phyloP scores from a whole-genome alignment of 2,888 invertebrate species.

The Zeuzera pyrina region DNA sequence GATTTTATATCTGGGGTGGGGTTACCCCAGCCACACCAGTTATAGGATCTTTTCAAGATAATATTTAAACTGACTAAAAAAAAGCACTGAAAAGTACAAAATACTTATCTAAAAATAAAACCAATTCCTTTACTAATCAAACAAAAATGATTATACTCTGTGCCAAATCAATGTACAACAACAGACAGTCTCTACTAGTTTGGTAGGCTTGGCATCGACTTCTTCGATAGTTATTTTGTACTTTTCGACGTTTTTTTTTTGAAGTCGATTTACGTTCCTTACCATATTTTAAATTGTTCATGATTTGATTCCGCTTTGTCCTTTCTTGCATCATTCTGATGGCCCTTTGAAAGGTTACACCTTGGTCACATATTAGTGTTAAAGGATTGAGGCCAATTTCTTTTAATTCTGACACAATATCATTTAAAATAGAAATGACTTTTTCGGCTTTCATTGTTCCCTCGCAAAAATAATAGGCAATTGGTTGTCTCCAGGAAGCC shows the following conservation, averaged over 20 bases:
- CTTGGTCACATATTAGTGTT: conserved; percentile 15
- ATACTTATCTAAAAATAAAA: no score
- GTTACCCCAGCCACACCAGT: no score
- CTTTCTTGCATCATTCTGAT: conserved; percentile 11
- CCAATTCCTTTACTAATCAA: no score
- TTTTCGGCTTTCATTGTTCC: conserved; percentile 2
- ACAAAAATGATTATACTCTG: no score
- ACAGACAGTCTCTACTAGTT: no score
- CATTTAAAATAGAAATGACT: conserved; percentile 9
- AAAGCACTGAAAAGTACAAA: no score
- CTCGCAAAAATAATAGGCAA: conserved; percentile 2
- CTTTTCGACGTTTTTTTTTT: neutral
- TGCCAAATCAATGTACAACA: no score
- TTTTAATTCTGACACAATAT: conserved; percentile 7
- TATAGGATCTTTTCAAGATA: no score
- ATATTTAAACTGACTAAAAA: no score
- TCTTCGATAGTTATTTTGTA: neutral
- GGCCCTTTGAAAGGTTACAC: conserved; percentile 11
- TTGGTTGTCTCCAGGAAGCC: conserved; percentile 15
- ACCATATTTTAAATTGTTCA: conserved; percentile 2
- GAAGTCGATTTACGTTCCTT: neutral
- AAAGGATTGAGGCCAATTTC: conserved; percentile 11
- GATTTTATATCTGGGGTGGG: no score
- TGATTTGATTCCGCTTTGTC: conserved; percentile 11
- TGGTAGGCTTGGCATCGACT: no score